Evolutionary conservation across 2,888 invertebrate species (phyloP).

Genomic region (Strigamia crassipes): DNA sequence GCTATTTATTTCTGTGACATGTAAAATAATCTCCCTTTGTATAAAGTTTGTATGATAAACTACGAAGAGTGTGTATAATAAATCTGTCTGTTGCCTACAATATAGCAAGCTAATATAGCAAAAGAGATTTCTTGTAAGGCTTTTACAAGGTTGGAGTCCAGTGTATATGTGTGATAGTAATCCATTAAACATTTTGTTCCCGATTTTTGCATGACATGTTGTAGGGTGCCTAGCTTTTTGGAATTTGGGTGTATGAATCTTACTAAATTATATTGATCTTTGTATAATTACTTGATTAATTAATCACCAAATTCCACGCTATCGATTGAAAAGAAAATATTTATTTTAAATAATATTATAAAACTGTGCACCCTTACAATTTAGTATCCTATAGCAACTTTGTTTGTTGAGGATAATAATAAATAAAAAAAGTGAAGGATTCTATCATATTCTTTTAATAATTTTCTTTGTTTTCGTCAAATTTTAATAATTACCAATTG

Average conservation of each 20-base stretch:
- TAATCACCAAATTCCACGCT: neutral
- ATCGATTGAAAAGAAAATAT: neutral
- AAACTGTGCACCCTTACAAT: conserved; percentile 25
- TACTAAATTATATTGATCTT: conserved; percentile 8
- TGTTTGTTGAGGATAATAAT: neutral
- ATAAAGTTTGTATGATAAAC: conserved; percentile 36
- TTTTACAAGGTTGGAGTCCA: conserved; percentile 39
- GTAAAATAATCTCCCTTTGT: conserved; percentile 42
- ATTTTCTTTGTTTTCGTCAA: neutral
- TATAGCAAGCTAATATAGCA: conserved; percentile 37
- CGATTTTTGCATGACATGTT: conserved; percentile 10
- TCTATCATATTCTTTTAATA: conserved; percentile 29
- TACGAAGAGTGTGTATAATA: conserved; percentile 35
- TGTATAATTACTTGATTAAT: neutral
- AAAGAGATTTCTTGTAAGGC: conserved; percentile 28
- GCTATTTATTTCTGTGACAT: conserved; percentile 39
- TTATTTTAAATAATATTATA: conserved; percentile 1
- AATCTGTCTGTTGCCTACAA: conserved; percentile 40
- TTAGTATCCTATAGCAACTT: neutral
- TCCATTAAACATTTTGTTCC: conserved; percentile 20
- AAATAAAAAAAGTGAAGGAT: neutral
- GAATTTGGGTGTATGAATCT: neutral
- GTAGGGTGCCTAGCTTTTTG: conserved; percentile 1
- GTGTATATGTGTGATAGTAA: conserved; percentile 27
- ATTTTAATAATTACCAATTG: conserved; percentile 35